Evolutionary conservation across 2,888 invertebrate species (phyloP), one percentile per base, ranked within the genome.

Genomic region (Troides aeacus): DNA sequence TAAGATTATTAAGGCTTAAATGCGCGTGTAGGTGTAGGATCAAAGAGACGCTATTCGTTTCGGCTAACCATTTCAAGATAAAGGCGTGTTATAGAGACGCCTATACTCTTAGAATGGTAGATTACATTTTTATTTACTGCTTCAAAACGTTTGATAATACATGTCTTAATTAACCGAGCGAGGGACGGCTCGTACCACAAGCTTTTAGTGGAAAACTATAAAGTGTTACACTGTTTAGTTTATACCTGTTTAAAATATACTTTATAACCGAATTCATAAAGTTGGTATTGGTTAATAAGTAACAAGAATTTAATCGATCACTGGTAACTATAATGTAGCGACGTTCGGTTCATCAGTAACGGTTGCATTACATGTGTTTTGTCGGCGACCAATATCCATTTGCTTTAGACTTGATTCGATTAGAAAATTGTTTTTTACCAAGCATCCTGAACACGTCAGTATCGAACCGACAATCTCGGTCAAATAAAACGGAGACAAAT

Each of bases 101-200:
- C 90, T 89, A 81, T 86, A 80, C 84, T 83, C 83, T 85, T 75
- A 86, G 82, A 78, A 84, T 83, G 81, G 84, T 81, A 91, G 92
- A 92, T 92, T 90, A 90, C 83, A 86, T 84, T 88, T 92, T 91
- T 92, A 91, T 92, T 92, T 92, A 92, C 91, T 89, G 84, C 92
- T 84, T 86, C 81, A 87, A 90, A 90, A 87, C 89, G 89, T 88
- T 91, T 86, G 90, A 91, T 92, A 92, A 92, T 90, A 88, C 90
- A 91, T 90, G 92, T 92, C 92, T 92, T 92, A 92, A 92, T 92
- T 92, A 92, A 92, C 90, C 84, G 84, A 89, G 88, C 89, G 88
- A 86, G 88, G 85, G 86, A 81, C 81, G 79, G 78, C 83, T 75
- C 73, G 81, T 83, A 84, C 85, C 75, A 74, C 71, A 75, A 75